Evolutionary conservation across 1,140 invertebrate genomes (phyloP).

Genomic region (Pseudoatta argentina): DNA sequence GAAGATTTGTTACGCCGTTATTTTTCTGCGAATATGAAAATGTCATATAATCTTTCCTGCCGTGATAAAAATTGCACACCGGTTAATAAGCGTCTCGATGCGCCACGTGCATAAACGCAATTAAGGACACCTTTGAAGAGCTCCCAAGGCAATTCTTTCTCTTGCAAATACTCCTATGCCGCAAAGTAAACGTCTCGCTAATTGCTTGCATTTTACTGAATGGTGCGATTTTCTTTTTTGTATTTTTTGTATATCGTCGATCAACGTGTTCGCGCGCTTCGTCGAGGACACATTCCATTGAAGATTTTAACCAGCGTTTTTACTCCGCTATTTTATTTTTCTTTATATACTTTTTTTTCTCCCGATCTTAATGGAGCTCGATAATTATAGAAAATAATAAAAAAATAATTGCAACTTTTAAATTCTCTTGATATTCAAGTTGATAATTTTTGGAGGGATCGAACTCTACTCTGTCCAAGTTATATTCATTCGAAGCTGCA

Average conservation of each 20-base stretch:
- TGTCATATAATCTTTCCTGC: slow-evolving; percentile 23
- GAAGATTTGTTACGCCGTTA: slow-evolving; percentile 3
- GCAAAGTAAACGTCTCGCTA: slow-evolving; percentile 52
- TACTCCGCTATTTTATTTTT: neutral
- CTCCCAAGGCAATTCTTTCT: slow-evolving; percentile 52
- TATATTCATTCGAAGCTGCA: neutral
- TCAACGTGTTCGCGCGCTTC: slow-evolving; percentile 22
- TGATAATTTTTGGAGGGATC: slow-evolving; percentile 19
- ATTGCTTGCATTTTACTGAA: slow-evolving; percentile 57
- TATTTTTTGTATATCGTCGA: slow-evolving; percentile 5
- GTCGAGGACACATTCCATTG: slow-evolving; percentile 18
- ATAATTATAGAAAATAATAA: neutral
- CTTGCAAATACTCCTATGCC: slow-evolving; percentile 47
- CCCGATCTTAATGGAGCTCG: neutral
- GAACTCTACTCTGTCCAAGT: slow-evolving; percentile 15
- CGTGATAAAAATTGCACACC: slow-evolving; percentile 35
- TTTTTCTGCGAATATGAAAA: slow-evolving; percentile 25
- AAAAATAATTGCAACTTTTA: slow-evolving; percentile 26
- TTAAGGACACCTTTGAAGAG: slow-evolving; percentile 58
- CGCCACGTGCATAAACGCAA: slow-evolving; percentile 34
- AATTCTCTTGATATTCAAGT: neutral
- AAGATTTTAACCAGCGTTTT: slow-evolving; percentile 6
- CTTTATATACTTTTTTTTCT: neutral
- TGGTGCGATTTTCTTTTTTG: slow-evolving; percentile 31
- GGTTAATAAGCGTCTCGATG: slow-evolving; percentile 36